Evolutionary conservation across 2,113 vertebrate genomes (phyloP).

Genomic region (Passer domesticus): DNA sequence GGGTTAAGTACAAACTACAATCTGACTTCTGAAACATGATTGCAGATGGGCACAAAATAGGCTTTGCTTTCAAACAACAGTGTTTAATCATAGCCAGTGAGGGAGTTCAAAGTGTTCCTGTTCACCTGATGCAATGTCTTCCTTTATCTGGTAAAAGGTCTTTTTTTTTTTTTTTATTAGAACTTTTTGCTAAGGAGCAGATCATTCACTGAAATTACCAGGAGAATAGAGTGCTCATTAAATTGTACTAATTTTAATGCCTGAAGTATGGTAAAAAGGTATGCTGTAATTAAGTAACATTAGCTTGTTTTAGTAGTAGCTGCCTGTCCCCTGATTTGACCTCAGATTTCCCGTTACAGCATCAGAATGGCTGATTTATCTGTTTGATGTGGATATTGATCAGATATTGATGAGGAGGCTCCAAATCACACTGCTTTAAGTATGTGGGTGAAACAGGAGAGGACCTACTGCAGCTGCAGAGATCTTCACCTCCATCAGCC

Average conservation of each 20-base stretch:
- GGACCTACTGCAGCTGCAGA: not conserved
- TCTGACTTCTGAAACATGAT: conserved; percentile 61
- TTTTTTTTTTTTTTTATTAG: conserved; percentile 33
- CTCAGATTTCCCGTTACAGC: conserved; percentile 16
- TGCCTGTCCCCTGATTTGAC: not conserved
- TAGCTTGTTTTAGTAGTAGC: conserved; percentile 54
- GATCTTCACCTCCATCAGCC: not conserved
- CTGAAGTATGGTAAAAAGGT: conserved; percentile 1
- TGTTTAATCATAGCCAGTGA: conserved; percentile 58
- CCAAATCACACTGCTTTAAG: not conserved
- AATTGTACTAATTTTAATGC: conserved; percentile 32
- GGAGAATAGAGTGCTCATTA: not conserved
- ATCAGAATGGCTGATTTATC: conserved; percentile 15
- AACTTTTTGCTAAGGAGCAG: conserved; percentile 29
- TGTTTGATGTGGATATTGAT: not conserved
- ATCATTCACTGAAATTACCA: conserved; percentile 7
- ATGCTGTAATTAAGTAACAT: conserved; percentile 47
- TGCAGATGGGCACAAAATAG: conserved; percentile 1
- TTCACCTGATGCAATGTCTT: conserved; percentile 44
- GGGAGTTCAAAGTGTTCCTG: conserved; percentile 28
- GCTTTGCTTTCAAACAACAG: conserved; percentile 53
- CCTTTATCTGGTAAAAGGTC: conserved; percentile 18
- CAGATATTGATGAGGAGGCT: rapidly evolving
- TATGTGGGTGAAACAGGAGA: not conserved
- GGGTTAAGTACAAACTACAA: conserved; percentile 62